Percentiles rank a stretch among this genome's conserved stretches.
phyloP scores from a whole-genome alignment of 2,113 vertebrate species.

The Microtus montanus region DNA sequence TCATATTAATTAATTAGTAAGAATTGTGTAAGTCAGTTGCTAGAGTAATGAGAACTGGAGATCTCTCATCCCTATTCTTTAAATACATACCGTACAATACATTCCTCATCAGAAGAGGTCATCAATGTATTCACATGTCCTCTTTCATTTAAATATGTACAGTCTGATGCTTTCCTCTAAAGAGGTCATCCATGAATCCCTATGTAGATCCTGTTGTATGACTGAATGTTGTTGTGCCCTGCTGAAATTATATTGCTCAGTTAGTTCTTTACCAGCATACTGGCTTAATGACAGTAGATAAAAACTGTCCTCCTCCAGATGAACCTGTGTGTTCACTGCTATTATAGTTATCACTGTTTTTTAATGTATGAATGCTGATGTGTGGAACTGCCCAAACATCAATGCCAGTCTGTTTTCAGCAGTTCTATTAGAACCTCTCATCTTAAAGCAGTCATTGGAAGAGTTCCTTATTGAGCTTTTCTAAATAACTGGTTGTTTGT shows the following conservation, averaged over 20 bases:
- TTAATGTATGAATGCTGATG: not conserved
- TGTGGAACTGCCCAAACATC: not conserved
- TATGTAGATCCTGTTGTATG: not conserved
- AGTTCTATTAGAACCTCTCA: not conserved
- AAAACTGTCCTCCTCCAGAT: not conserved
- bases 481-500: not conserved
- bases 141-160: not conserved
- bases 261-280: not conserved
- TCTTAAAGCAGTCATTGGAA: not conserved
- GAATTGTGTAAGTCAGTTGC: not conserved
- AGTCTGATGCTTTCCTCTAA: not conserved
- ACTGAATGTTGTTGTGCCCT: not conserved
- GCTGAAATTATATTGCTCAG: not conserved
- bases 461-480: not conserved
- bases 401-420: not conserved
- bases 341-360: not conserved
- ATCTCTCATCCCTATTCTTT: not conserved
- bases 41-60: not conserved
- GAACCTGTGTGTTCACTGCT: not conserved
- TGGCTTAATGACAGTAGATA: not conserved
- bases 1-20: not conserved
- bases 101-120: not conserved
- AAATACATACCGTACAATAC: not conserved
- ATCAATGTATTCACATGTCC: not conserved
- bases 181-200: too few relatives aligned